phyloP scores from a whole-genome alignment of 1,140 invertebrate species.

The Heterodera schachtii region DNA sequence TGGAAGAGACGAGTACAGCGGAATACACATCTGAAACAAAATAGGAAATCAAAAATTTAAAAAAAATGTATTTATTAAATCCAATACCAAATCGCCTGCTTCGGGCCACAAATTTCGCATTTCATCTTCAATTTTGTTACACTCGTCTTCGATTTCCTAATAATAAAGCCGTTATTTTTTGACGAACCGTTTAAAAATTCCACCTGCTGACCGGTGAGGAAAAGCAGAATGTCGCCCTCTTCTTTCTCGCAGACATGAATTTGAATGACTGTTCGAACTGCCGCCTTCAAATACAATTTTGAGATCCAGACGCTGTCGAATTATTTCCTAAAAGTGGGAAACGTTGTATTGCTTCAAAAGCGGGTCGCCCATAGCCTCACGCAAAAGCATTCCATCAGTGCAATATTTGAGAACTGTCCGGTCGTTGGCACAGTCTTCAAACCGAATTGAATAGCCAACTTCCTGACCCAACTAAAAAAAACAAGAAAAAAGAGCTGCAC shows the following conservation, averaged over 20 bases:
- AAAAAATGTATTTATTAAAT: no score
- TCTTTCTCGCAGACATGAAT: slow-evolving; percentile 44
- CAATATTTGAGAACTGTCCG: slow-evolving; percentile 86
- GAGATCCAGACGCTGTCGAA: slow-evolving; percentile 44
- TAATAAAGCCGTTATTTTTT: not conserved
- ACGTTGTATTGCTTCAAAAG: slow-evolving; percentile 78
- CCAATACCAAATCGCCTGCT: no score
- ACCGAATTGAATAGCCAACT: slow-evolving; percentile 98
- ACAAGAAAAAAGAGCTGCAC: not conserved
- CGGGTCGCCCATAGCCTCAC: slow-evolving; percentile 80
- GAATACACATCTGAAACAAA: slow-evolving; percentile 4
- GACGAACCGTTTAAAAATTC: no score
- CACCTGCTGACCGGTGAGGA: slow-evolving; percentile 91
- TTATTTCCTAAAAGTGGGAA: not conserved
- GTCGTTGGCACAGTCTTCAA: slow-evolving; percentile 95
- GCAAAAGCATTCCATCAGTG: slow-evolving; percentile 84
- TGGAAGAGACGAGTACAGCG: slow-evolving; percentile 76
- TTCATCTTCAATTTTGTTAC: no score
- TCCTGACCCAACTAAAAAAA: slow-evolving; percentile 79
- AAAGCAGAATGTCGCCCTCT: slow-evolving; percentile 71
- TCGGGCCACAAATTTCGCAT: no score
- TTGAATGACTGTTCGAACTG: slow-evolving; percentile 48
- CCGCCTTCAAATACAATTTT: slow-evolving; percentile 35
- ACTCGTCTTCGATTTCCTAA: slow-evolving; percentile 14
- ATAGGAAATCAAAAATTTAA: not conserved